Percentiles rank a stretch among this genome's conserved stretches.
phyloP scores from a whole-genome alignment of 1,140 invertebrate genomes.

The Acyrthosiphon pisum region DNA sequence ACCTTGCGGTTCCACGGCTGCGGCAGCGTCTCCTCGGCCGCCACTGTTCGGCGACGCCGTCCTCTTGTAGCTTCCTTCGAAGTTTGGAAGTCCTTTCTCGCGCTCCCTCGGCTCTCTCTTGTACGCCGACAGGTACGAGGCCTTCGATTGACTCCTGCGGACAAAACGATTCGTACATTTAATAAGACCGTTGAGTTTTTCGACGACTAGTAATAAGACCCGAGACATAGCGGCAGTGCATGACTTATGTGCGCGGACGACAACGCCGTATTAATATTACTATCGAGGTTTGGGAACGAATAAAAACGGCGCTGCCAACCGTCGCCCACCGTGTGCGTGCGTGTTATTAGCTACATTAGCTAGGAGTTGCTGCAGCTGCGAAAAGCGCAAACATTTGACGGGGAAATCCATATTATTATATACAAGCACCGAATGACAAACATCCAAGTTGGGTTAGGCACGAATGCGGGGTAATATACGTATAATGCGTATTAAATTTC shows the following conservation, averaged over 20 bases:
- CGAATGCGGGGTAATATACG: not conserved
- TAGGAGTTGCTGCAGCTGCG: slow-evolving; percentile 2
- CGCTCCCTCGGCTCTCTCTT: slow-evolving; percentile 67
- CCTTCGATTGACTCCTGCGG: slow-evolving; percentile 79
- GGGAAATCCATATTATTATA: not conserved
- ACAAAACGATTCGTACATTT: slow-evolving; percentile 1
- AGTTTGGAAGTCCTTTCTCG: slow-evolving; percentile 70
- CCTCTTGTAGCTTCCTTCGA: slow-evolving; percentile 77
- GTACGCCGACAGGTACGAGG: slow-evolving; percentile 72
- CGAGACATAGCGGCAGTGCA: not conserved
- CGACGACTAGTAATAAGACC: not conserved
- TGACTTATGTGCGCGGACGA: not conserved
- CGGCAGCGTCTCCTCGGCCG: slow-evolving; percentile 61
- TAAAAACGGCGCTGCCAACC: slow-evolving; percentile 28
- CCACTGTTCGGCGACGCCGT: slow-evolving; percentile 74
- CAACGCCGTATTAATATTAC: not conserved
- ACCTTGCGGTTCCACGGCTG: slow-evolving; percentile 32
- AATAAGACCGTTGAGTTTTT: slow-evolving; percentile 7
- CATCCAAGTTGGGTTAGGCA: not conserved
- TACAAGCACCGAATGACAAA: not conserved
- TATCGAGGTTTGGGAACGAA: not conserved
- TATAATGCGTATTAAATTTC: not conserved
- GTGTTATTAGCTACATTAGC: not conserved
- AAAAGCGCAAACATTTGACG: slow-evolving; percentile 24
- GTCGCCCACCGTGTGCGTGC: not conserved